phyloP scores from a whole-genome alignment of 2,113 vertebrate species.

The Lasiurus cinereus region DNA sequence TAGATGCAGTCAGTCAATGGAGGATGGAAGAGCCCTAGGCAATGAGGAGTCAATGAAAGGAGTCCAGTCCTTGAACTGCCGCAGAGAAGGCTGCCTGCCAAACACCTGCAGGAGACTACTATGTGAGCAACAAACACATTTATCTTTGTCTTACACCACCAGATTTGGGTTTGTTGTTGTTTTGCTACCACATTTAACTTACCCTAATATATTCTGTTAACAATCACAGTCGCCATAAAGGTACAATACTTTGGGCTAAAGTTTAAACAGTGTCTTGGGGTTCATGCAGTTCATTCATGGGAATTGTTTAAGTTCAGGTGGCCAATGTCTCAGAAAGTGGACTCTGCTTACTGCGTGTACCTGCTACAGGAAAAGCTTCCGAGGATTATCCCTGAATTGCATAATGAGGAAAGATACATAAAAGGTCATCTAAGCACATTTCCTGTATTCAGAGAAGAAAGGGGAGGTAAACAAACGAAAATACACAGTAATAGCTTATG shows the following conservation, averaged over 20 bases:
- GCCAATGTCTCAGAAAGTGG: background rate
- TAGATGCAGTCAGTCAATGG: background rate
- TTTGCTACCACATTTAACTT: background rate
- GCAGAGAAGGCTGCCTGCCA: background rate
- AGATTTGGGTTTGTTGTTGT: background rate
- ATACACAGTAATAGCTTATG: background rate
- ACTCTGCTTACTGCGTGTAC: background rate
- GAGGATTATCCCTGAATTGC: background rate
- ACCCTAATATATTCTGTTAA: background rate
- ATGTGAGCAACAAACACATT: background rate
- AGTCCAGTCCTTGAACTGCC: background rate
- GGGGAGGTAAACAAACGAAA: background rate
- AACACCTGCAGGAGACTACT: background rate
- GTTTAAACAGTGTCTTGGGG: background rate
- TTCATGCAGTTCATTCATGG: background rate
- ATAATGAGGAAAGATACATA: background rate
- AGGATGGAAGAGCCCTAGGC: background rate
- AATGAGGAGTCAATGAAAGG: background rate
- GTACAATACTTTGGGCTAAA: background rate
- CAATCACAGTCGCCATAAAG: background rate
- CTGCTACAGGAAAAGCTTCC: background rate
- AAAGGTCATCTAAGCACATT: background rate
- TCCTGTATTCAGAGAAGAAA: background rate
- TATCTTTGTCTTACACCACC: background rate
- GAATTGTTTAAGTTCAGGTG: background rate